A percentile compares a stretch with the other conserved stretches of the same genome.
phyloP scores from a whole-genome alignment of 2,888 invertebrate species.

The Eulithis prunata region DNA sequence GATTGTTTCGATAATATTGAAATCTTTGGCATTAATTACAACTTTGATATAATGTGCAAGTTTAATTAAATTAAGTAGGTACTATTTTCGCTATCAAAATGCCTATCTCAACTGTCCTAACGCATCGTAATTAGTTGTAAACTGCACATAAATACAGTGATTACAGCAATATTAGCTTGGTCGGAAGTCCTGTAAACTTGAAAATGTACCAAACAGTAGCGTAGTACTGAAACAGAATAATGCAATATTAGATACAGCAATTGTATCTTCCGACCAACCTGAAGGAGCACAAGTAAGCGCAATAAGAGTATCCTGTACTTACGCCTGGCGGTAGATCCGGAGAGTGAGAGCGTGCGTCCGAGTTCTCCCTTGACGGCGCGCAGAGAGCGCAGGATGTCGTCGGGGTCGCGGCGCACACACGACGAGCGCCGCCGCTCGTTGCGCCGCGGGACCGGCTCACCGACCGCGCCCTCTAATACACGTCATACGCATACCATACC shows the following conservation, averaged over 20 bases:
- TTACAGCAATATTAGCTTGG: constrained; percentile 22
- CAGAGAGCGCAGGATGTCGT: constrained; percentile 91
- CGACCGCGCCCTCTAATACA: constrained; percentile 57
- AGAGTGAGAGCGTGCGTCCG: constrained; percentile 92
- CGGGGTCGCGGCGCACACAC: constrained; percentile 92
- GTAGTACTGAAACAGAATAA: neutral
- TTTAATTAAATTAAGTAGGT: neutral
- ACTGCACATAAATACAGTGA: constrained; percentile 21
- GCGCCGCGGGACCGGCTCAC: constrained; percentile 69
- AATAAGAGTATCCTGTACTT: constrained; percentile 72
- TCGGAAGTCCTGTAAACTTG: constrained; percentile 19
- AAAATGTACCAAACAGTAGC: constrained; percentile 1
- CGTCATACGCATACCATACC: constrained; percentile 41
- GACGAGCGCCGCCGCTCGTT: constrained; percentile 91
- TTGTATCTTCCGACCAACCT: constrained; percentile 21
- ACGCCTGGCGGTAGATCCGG: constrained; percentile 89
- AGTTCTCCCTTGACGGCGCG: constrained; percentile 93
- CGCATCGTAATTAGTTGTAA: constrained; percentile 9
- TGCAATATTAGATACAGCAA: no score
- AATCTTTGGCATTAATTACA: constrained; percentile 11
- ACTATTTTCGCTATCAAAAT: constrained; percentile 10
- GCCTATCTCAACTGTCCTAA: constrained; percentile 21
- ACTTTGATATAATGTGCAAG: neutral
- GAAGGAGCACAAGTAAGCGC: constrained; percentile 9
- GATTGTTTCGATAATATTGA: neutral